Evolutionary conservation across 2,888 invertebrate species (phyloP).

Genomic region (Ichneumoninae sp.): DNA sequence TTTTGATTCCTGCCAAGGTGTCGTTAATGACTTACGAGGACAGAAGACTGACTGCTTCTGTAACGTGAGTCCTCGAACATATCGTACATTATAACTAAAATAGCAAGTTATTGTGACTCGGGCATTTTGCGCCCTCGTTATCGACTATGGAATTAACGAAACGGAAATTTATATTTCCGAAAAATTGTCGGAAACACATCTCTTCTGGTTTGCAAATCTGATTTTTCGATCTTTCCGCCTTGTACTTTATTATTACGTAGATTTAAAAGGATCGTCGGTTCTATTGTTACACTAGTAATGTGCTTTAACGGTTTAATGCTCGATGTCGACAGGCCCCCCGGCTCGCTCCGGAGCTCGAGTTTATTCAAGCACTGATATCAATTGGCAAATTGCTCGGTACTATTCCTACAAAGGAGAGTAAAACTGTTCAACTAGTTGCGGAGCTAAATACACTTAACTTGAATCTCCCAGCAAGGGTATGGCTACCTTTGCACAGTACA

Average conservation of each 20-base stretch:
- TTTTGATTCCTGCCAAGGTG: conserved; percentile 93
- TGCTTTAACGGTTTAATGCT: conserved; percentile 57
- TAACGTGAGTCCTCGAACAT: conserved; percentile 85
- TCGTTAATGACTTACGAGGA: conserved; percentile 91
- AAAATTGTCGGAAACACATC: not conserved
- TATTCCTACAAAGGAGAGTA: conserved; percentile 94
- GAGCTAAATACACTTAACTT: conserved; percentile 97
- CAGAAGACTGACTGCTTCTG: conserved; percentile 92
- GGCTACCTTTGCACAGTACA: conserved; percentile 96
- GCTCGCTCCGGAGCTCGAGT: conserved; percentile 93
- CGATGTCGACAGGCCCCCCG: conserved; percentile 89
- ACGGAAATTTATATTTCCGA: too few relatives aligned
- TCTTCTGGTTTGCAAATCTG: not conserved
- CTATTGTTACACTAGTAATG: conserved; percentile 47
- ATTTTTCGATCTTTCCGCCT: not conserved
- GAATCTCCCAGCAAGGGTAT: conserved; percentile 98
- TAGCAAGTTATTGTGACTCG: not conserved
- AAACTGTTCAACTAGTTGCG: conserved; percentile 96
- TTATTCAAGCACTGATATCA: conserved; percentile 93
- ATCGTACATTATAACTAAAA: not conserved
- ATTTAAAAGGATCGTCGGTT: conserved; percentile 21
- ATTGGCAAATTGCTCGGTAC: conserved; percentile 94
- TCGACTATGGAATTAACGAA: too few relatives aligned
- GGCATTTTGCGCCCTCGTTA: too few relatives aligned
- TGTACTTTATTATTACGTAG: not conserved